phyloP scores from a whole-genome alignment of 2,888 invertebrate species.

The Leucophenga montana region DNA sequence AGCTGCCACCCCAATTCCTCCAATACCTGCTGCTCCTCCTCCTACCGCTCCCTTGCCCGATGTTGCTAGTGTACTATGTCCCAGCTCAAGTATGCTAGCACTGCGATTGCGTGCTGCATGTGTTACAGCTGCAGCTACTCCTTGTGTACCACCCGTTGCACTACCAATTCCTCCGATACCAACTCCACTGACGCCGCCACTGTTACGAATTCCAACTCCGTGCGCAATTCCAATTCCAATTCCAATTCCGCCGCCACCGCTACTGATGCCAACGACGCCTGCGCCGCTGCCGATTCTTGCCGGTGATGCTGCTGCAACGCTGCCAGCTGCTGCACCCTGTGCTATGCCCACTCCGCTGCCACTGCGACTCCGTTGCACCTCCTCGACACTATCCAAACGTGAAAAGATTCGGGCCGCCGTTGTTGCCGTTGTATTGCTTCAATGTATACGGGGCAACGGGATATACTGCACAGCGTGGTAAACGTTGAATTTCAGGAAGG shows the following conservation, averaged over 20 bases:
- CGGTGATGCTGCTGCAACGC: slow-evolving; percentile 53
- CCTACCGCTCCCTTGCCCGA: slow-evolving; percentile 11
- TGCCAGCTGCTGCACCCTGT: slow-evolving; percentile 46
- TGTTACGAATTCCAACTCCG: slow-evolving; percentile 35
- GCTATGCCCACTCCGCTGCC: slow-evolving; percentile 66
- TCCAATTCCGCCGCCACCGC: slow-evolving; percentile 14
- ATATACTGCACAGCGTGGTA: too few relatives aligned
- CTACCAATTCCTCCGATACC: slow-evolving; percentile 30
- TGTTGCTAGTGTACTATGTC: slow-evolving; percentile 34
- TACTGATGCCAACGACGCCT: slow-evolving; percentile 23
- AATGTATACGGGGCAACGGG: too few relatives aligned
- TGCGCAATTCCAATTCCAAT: slow-evolving; percentile 20
- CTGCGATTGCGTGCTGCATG: slow-evolving; percentile 52
- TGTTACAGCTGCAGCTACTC: slow-evolving; percentile 13
- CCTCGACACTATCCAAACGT: slow-evolving; percentile 71
- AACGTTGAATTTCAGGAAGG: too few relatives aligned
- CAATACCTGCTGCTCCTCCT: slow-evolving; percentile 14
- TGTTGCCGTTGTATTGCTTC: slow-evolving; percentile 58
- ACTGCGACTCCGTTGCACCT: slow-evolving; percentile 69
- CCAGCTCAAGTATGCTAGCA: slow-evolving; percentile 58
- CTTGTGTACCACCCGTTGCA: neutral
- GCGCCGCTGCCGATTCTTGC: slow-evolving; percentile 46
- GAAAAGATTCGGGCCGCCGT: slow-evolving; percentile 71
- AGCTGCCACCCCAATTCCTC: neutral
- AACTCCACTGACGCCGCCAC: slow-evolving; percentile 27